Evolutionary conservation across 2,113 vertebrate species (phyloP).

Genomic region (Ammodytes dubius): DNA sequence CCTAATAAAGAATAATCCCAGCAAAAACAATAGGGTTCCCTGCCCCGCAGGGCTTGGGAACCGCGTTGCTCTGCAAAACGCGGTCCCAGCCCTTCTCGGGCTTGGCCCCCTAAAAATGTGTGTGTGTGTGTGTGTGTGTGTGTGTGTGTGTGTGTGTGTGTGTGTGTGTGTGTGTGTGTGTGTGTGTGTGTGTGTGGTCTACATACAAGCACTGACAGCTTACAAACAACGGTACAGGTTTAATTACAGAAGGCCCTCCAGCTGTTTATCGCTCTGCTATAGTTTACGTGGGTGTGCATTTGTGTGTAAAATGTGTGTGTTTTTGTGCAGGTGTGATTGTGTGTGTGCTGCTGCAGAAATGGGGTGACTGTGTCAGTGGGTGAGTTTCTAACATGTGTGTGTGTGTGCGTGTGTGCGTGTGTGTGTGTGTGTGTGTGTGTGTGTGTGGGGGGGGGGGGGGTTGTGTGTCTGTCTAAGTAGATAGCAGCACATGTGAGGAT

Average conservation of each 20-base stretch:
- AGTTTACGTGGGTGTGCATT: constrained; percentile 5
- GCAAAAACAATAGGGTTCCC: too few relatives aligned
- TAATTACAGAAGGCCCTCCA: constrained; percentile 78
- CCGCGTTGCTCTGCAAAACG: too few relatives aligned
- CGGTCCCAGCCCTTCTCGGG: too few relatives aligned
- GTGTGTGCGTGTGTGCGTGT: background rate
- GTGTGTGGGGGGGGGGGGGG: background rate
- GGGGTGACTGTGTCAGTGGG: constrained; percentile 56
- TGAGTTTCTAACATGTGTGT: constrained; percentile 19
- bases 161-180: constrained; percentile 7
- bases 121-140: too few relatives aligned
- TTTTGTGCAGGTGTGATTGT: constrained; percentile 2
- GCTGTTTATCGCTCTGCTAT: constrained; percentile 66
- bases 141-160: too few relatives aligned
- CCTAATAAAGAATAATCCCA: too few relatives aligned
- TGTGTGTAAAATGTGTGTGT: constrained; percentile 22
- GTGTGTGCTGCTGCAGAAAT: constrained; percentile 26
- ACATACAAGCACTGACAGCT: constrained; percentile 61
- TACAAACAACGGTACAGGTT: constrained; percentile 74
- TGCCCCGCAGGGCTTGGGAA: too few relatives aligned
- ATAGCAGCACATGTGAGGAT: background rate
- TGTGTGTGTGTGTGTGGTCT: constrained; percentile 38
- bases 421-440: background rate
- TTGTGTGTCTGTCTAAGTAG: constrained; percentile 1
- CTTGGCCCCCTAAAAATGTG: too few relatives aligned